Percentiles rank a stretch among this genome's conserved stretches.
These are phyloP conservation scores for Ianthella basta DNA, from an alignment of 37 sponge, comb jelly and placozoan species.

Conservation along the genomic window DNA sequence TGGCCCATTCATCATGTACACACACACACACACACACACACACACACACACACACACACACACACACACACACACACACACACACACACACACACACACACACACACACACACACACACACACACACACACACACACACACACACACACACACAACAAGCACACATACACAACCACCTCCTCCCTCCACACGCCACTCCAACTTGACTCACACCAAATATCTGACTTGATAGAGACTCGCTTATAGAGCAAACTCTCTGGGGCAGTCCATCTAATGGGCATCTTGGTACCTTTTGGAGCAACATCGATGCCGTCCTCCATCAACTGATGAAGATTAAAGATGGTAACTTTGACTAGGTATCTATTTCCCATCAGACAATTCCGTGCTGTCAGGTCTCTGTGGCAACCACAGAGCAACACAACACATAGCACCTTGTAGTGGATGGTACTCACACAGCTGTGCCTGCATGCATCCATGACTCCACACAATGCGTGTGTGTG, in stretches of 20 bases:
- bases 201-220: constrained; percentile 91
- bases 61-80: background rate
- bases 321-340: constrained; percentile 92
- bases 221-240: constrained; percentile 91
- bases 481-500: background rate
- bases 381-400: constrained; percentile 93
- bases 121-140: constrained; percentile 23
- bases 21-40: background rate
- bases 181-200: background rate
- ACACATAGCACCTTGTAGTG: background rate
- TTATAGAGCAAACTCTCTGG: constrained; percentile 97
- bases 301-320: constrained; percentile 90
- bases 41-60: background rate
- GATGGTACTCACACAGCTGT: background rate
- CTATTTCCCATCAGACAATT: constrained; percentile 96
- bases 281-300: constrained; percentile 94
- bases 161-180: no score
- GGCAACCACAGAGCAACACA: background rate
- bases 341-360: constrained; percentile 87
- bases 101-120: constrained; percentile 19
- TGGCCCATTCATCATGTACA: background rate
- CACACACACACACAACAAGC: no score
- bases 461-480: background rate
- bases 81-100: constrained; percentile 26
- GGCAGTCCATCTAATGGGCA: constrained; percentile 99